A percentile compares a stretch with the other conserved stretches of the same genome.
Evolutionary conservation across 1,140 invertebrate genomes (phyloP).

Genomic region (Drosophila littoralis): DNA sequence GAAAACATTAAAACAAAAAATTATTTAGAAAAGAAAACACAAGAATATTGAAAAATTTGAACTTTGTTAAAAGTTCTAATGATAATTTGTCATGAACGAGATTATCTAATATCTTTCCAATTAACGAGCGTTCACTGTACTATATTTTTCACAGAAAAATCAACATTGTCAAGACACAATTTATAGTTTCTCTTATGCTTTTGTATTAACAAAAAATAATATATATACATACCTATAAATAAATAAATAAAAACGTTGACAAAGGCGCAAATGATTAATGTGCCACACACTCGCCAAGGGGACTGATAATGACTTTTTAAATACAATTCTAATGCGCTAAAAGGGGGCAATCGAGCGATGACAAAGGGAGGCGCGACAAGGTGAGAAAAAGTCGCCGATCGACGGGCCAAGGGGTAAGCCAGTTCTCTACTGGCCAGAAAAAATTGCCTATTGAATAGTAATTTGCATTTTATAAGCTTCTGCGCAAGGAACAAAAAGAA

Average conservation of each 20-base stretch:
- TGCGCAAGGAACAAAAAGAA: constrained; percentile 23
- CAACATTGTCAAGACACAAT: not conserved
- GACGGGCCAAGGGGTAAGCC: not conserved
- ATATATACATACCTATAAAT: not conserved
- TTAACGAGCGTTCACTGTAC: too few relatives aligned
- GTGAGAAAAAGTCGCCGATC: constrained; percentile 46
- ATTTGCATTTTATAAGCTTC: constrained; percentile 77
- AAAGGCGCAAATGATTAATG: constrained; percentile 45
- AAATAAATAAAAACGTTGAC: constrained; percentile 38
- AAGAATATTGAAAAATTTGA: too few relatives aligned
- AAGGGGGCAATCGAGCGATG: constrained; percentile 65
- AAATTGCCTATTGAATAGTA: constrained; percentile 73
- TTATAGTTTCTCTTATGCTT: constrained; percentile 8
- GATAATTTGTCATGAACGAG: too few relatives aligned
- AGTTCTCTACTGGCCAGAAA: constrained; percentile 1
- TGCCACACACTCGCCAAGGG: constrained; percentile 36
- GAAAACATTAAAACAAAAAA: too few relatives aligned
- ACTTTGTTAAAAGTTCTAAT: too few relatives aligned
- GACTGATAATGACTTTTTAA: constrained; percentile 79
- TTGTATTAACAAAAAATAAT: constrained; percentile 28
- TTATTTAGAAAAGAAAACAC: too few relatives aligned
- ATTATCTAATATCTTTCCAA: not conserved
- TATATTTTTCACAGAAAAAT: too few relatives aligned
- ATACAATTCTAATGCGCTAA: constrained; percentile 76
- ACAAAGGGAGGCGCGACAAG: constrained; percentile 46